Base-by-base conservation (phyloP, 2,888 invertebrate genomes). In the Calliphora vomitoria region DNA sequence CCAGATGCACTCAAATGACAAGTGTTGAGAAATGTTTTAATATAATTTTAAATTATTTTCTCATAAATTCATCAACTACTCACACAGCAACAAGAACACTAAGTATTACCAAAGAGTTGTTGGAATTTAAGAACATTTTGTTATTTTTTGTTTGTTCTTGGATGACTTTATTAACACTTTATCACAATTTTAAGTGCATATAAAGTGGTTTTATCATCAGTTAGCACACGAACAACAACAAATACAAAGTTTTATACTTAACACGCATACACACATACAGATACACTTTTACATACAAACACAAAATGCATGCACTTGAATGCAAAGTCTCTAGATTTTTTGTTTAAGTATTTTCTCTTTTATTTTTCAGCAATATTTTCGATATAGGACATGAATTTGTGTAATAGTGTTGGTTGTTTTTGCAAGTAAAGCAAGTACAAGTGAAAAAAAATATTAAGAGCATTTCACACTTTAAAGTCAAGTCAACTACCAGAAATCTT, bases 391-490 rank as follows among this genome's bases (percentile, higher is more conserved):
- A 50, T 31, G 35, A 11, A 35, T 53, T 50, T 35, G 35, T 53
- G 47, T 50, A 15, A 8, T 18, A 68, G 41, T 62, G 44, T 11
- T 66, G 8, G 11, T 41, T 58, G 20, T n/a, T 66, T 31, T 35
- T 72, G 13, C 11, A 31, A 35, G 38, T 15, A 64, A 18, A 64
- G n/a, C 0, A 64, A 38, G 8, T 18, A 20, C 3, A 20, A 10
- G 4, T 15, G 53, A 25, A 69, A 44, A 60, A 60, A 47, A 60
- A 69, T 41, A n/a, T 20, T n/a, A 53, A 75, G 60, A 81, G 41
- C 25, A 76, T 87, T 87, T 82, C 75, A 75, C 87, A 85, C 87
- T 87, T 84, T 81, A 35, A 31, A 64, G 64, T 78, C 68, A 75
- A 82, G 74, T 64, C 41, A 85, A 85, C 80, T 79, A 78, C 68